Evolutionary conservation across 2,888 invertebrate genomes (phyloP).

Genomic region (Micropterix aruncella): DNA sequence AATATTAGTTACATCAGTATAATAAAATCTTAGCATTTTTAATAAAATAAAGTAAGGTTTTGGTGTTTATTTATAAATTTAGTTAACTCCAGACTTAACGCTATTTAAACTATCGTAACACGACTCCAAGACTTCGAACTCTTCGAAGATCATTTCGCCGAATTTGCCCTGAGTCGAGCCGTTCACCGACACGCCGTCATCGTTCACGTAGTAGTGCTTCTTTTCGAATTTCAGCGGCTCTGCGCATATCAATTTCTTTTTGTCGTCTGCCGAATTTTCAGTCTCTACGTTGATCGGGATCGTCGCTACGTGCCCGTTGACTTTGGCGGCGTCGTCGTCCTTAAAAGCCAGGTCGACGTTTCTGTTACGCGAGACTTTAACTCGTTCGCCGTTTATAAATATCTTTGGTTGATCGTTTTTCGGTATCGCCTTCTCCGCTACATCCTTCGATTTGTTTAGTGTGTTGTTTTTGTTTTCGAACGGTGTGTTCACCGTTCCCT

Average conservation of each 20-base stretch:
- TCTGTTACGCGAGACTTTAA: slow-evolving; percentile 25
- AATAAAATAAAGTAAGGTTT: too few relatives aligned
- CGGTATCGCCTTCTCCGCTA: slow-evolving; percentile 7
- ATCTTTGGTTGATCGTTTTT: slow-evolving; percentile 3
- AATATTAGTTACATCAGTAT: too few relatives aligned
- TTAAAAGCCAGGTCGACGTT: slow-evolving; percentile 28
- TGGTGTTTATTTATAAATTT: too few relatives aligned
- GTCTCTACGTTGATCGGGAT: slow-evolving; percentile 17
- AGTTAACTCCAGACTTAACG: slow-evolving; percentile 33
- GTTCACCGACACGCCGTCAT: slow-evolving; percentile 41
- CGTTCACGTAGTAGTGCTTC: slow-evolving; percentile 47
- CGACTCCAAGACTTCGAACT: slow-evolving; percentile 56
- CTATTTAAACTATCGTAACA: slow-evolving; percentile 45
- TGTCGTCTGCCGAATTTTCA: slow-evolving; percentile 1
- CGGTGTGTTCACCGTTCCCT: slow-evolving; percentile 31
- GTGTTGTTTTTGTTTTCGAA: slow-evolving; percentile 24
- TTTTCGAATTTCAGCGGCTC: slow-evolving; percentile 31
- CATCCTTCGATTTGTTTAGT: not conserved
- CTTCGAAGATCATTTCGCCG: slow-evolving; percentile 78
- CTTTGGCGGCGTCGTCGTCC: slow-evolving; percentile 12
- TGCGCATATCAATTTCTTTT: slow-evolving; percentile 2
- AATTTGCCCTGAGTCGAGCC: slow-evolving; percentile 42
- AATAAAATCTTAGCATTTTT: too few relatives aligned
- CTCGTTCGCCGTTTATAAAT: slow-evolving; percentile 1
- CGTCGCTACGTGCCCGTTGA: slow-evolving; percentile 1